Evolutionary conservation across 2,113 vertebrate genomes (phyloP).

Genomic region (Genyomyrus donnyi): DNA sequence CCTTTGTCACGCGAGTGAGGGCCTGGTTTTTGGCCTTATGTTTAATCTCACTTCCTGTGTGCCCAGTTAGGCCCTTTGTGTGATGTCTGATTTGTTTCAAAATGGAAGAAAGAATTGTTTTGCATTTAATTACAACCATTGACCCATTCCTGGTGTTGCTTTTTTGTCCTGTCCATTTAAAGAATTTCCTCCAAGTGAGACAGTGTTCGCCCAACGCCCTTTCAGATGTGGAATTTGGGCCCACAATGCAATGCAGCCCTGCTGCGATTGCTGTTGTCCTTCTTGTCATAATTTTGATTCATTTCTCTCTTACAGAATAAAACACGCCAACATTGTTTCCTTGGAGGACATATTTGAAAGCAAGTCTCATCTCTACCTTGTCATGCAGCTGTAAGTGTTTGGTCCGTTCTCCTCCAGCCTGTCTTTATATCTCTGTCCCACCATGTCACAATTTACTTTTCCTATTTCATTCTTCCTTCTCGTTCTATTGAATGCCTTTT

Average conservation of each 20-base stretch:
- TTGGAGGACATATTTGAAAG: constrained; percentile 96
- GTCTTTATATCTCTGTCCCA: neutral
- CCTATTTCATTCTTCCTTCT: neutral
- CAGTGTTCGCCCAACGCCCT: neutral
- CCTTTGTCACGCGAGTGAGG: too few species aligned
- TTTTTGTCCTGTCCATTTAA: neutral
- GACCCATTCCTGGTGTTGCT: too few species aligned
- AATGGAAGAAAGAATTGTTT: neutral
- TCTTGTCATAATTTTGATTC: neutral
- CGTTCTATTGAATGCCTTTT: neutral
- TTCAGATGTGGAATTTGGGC: neutral
- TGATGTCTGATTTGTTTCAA: neutral
- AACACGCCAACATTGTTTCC: constrained; percentile 93
- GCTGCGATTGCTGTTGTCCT: neutral
- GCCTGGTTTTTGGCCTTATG: neutral
- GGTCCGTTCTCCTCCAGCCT: neutral
- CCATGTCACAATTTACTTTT: neutral
- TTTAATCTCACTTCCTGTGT: neutral
- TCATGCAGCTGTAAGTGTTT: constrained; percentile 96
- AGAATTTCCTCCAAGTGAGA: neutral
- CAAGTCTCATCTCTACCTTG: constrained; percentile 91
- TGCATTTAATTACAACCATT: neutral
- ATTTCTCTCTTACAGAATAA: constrained; percentile 66
- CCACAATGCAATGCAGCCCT: neutral
- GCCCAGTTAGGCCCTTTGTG: too few species aligned